A percentile compares a stretch with the other conserved stretches of the same genome.
These are phyloP conservation scores for Drosophila sturtevanti DNA, from an alignment of 1,140 invertebrate species.

Conservation along the genomic window DNA sequence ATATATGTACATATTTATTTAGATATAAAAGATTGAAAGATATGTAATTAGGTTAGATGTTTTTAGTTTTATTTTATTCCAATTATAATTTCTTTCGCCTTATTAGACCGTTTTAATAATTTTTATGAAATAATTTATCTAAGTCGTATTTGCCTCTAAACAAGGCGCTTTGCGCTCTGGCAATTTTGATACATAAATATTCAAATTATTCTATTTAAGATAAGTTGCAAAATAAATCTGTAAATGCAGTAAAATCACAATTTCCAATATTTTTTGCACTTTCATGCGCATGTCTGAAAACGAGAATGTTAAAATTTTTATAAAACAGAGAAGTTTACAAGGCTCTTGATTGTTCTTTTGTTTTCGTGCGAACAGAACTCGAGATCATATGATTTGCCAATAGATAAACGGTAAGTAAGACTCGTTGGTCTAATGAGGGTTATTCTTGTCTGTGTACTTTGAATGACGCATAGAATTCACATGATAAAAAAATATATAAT, in stretches of 20 bases:
- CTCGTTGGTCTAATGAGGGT: constrained; percentile 27
- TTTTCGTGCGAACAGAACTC: constrained; percentile 57
- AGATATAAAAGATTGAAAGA: neutral
- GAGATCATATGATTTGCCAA: constrained; percentile 76
- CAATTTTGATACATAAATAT: constrained; percentile 37
- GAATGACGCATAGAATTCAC: constrained; percentile 11
- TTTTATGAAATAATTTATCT: constrained; percentile 16
- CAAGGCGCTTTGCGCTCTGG: constrained; percentile 15
- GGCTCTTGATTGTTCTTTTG: constrained; percentile 26
- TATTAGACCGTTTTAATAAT: constrained; percentile 12
- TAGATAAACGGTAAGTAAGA: constrained; percentile 48
- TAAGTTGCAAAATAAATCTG: constrained; percentile 53
- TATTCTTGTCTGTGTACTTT: constrained; percentile 24
- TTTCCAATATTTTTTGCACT: constrained; percentile 56
- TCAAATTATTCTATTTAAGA: constrained; percentile 56
- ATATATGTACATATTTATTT: too few species aligned
- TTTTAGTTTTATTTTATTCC: constrained; percentile 1
- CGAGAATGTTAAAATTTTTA: constrained; percentile 16
- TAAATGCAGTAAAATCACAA: constrained; percentile 64
- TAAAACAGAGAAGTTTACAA: constrained; percentile 3
- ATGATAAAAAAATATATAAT: constrained; percentile 28
- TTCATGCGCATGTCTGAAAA: constrained; percentile 30
- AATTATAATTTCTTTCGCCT: constrained; percentile 12
- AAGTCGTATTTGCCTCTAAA: constrained; percentile 12
- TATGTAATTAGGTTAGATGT: neutral